A percentile compares a stretch with the other conserved stretches of the same genome.
These are phyloP conservation scores for Phrynocephalus vlangalii DNA, from an alignment of 2,797 vertebrate species.

Conservation along the genomic window DNA sequence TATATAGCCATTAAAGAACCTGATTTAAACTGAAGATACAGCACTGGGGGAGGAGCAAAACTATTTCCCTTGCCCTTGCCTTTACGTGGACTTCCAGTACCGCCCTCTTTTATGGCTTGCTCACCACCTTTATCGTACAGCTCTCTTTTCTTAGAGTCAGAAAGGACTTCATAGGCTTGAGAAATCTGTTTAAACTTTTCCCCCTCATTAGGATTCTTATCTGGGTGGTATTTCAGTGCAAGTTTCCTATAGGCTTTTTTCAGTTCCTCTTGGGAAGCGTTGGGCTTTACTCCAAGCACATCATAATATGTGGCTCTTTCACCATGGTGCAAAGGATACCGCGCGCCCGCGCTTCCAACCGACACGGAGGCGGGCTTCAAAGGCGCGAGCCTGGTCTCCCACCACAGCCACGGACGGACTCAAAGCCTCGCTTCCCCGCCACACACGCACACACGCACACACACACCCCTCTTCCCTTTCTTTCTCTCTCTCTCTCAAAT, in stretches of 20 bases:
- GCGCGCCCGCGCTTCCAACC: too few relatives aligned
- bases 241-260: conserved; percentile 96
- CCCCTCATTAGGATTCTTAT: conserved; percentile 96
- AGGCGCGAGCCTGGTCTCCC: too few relatives aligned
- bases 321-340: conserved; percentile 81
- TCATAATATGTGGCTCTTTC: conserved; percentile 94
- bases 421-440: too few relatives aligned
- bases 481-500: too few relatives aligned
- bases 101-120: conserved; percentile 97
- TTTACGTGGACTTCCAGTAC: conserved; percentile 84
- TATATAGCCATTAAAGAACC: too few relatives aligned
- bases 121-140: conserved; percentile 96
- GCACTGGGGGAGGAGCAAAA: too few relatives aligned
- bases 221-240: conserved; percentile 95
- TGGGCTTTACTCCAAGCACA: conserved; percentile 92
- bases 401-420: too few relatives aligned
- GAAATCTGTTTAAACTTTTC: conserved; percentile 99
- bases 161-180: conserved; percentile 95
- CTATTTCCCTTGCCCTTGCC: too few relatives aligned
- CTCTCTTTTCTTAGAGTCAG: conserved; percentile 94
- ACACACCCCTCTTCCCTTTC: too few relatives aligned
- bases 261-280: conserved; percentile 89
- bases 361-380: too few relatives aligned
- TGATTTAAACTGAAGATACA: too few relatives aligned
- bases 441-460: too few relatives aligned